These are phyloP conservation scores for Tachystola acroxantha DNA, from an alignment of 2,888 invertebrate species.

Conservation along the genomic window DNA sequence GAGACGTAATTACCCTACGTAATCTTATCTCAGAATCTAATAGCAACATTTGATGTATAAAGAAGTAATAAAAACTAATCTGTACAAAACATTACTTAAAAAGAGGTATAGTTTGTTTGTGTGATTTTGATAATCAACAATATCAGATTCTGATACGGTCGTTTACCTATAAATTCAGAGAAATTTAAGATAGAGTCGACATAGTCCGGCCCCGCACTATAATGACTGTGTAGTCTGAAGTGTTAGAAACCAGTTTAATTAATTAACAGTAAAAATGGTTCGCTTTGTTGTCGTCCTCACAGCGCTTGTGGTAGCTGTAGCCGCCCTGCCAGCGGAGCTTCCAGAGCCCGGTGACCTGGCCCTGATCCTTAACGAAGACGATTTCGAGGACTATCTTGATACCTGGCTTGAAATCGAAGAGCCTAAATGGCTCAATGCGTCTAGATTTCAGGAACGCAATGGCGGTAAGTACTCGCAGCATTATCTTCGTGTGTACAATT, in stretches of 20 bases:
- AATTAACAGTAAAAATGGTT: background rate
- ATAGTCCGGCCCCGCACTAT: background rate
- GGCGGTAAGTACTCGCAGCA: background rate
- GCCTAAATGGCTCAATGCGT: constrained; percentile 33
- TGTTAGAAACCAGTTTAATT: background rate
- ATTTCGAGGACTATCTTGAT: constrained; percentile 68
- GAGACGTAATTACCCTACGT: no score
- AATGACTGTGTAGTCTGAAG: background rate
- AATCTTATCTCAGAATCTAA: no score
- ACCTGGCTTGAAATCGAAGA: constrained; percentile 52
- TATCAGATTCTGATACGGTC: no score
- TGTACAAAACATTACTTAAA: no score
- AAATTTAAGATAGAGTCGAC: background rate
- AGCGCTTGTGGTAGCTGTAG: constrained; percentile 25
- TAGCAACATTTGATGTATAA: no score
- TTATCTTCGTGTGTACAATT: no score
- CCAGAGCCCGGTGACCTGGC: constrained; percentile 56
- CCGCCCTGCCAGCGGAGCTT: constrained; percentile 31
- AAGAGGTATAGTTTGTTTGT: no score
- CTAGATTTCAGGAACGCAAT: constrained; percentile 9
- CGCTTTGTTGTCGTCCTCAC: constrained; percentile 17
- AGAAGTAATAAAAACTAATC: no score
- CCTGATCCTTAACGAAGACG: constrained; percentile 54
- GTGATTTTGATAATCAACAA: no score
- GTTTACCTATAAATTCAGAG: background rate